These are phyloP conservation scores for Actinernus sp. DNA, from an alignment of 92 coral and sea anemone genomes.

Conservation along the genomic window DNA sequence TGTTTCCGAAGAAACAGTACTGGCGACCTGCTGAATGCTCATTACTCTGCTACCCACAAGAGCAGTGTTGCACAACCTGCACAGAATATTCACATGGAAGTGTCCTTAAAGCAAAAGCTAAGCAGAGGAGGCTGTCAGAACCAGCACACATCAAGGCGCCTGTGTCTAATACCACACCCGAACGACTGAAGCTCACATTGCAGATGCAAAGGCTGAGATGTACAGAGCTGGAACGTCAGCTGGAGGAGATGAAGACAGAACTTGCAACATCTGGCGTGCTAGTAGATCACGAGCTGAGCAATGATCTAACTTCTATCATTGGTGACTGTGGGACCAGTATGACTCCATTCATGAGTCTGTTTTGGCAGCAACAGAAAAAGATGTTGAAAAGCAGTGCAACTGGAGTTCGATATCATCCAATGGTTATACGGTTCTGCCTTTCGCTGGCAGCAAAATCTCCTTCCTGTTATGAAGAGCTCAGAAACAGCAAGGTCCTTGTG, in stretches of 20 bases:
- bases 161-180: constrained; percentile 62
- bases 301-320: constrained; percentile 44
- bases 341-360: constrained; percentile 50
- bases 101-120: constrained; percentile 26
- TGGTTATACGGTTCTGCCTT: no score
- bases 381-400: constrained; percentile 19
- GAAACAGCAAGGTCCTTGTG: constrained; percentile 15
- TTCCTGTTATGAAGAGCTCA: constrained; percentile 37
- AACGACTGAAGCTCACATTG: constrained; percentile 46
- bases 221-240: constrained; percentile 56
- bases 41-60: constrained; percentile 19
- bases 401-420: no score
- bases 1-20: constrained; percentile 44
- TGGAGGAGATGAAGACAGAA: constrained; percentile 57
- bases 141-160: no score
- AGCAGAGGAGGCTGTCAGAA: constrained; percentile 23
- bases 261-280: constrained; percentile 54
- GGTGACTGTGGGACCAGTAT: constrained; percentile 11
- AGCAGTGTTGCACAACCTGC: constrained; percentile 48
- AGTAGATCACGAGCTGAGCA: constrained; percentile 32
- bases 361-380: constrained; percentile 69
- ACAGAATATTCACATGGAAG: constrained; percentile 31
- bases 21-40: constrained; percentile 39
- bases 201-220: constrained; percentile 67
- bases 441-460: constrained; percentile 39